phyloP scores from a whole-genome alignment of 2,113 vertebrate species.

The Sclerurus mexicanus region DNA sequence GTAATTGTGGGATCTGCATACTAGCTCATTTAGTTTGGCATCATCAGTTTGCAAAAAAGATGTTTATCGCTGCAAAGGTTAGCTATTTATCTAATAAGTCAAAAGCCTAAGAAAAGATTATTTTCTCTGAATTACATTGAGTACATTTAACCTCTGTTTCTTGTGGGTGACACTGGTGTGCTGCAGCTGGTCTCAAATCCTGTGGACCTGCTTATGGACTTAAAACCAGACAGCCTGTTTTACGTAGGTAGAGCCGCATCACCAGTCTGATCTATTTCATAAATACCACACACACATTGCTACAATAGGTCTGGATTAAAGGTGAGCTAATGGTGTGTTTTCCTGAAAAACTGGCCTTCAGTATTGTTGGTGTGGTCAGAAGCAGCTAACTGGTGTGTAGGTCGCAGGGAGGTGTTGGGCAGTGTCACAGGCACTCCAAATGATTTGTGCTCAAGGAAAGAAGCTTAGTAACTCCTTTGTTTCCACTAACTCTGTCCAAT shows the following conservation, averaged over 20 bases:
- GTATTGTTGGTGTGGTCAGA: not conserved
- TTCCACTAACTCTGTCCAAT: not conserved
- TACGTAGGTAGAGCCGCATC: accelerated
- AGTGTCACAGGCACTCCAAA: not conserved
- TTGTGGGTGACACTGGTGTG: not conserved
- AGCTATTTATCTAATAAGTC: not conserved
- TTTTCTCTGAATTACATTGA: not conserved
- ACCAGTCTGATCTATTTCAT: not conserved
- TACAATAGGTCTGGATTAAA: not conserved
- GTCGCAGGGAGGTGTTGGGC: not conserved
- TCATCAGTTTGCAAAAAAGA: not conserved
- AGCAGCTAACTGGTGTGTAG: not conserved
- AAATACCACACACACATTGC: not conserved
- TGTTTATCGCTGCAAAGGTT: not conserved
- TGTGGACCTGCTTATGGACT: not conserved
- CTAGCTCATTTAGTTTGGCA: not conserved
- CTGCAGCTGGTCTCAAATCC: not conserved
- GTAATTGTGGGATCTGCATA: not conserved
- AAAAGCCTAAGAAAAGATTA: not conserved
- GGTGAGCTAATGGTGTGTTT: not conserved
- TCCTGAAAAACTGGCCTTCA: not conserved
- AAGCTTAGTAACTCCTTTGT: not conserved
- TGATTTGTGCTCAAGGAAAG: not conserved
- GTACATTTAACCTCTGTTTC: not conserved
- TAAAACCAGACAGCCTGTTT: not conserved